Base-by-base conservation (phyloP, 92 coral and sea anemone species). In the Ricordea florida region DNA sequence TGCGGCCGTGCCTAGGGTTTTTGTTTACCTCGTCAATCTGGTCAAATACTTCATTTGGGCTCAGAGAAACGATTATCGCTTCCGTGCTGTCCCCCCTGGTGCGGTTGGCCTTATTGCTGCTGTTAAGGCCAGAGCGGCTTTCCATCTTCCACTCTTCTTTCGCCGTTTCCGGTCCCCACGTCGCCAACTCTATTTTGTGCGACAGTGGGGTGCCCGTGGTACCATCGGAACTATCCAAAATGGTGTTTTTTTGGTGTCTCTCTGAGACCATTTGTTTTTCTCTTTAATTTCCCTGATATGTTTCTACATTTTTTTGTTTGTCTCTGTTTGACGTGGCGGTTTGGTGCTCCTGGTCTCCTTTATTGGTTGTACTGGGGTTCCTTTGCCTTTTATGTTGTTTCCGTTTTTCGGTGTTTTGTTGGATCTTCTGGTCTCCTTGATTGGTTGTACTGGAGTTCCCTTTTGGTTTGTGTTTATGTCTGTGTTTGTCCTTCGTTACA, bases 31-130 rank as follows among this genome's bases (percentile, higher is more conserved):
- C 0, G 59, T 73, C 0, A 37, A 42, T 7, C 17, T 52, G 1
- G 56, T 43, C 6, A 74, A 74, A 7, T 63, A 21, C 11, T 57
- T 57, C 15, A 35, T 57, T 26, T 82, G 74, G 76, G 0, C 0
- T 0, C 55, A 45, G 13, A 23, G 83, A 0, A 52, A 51, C 29
- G 61, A 79, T 3, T 59, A 8, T 27, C 79, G 85, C 1, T 79
- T 79, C 16, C 80, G 80, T 1, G 28, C 20, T 0, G 3, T 0
- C n/a, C 79, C 47, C 0, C 62, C 79, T 10, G n/a, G 52, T 28
- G 45, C 71, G 2, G 27, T 22, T 0, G 33, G 50, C 2, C 51
- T 65, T 2, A 8, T 76, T 0, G 51, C 49, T 0, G 4, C 33
- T 0, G 4, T 50, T 0, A 23, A 37, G 3, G 3, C 63, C 1